Conservation (phyloP, 2,888 invertebrate genomes). For the Serripes groenlandicus region DNA sequence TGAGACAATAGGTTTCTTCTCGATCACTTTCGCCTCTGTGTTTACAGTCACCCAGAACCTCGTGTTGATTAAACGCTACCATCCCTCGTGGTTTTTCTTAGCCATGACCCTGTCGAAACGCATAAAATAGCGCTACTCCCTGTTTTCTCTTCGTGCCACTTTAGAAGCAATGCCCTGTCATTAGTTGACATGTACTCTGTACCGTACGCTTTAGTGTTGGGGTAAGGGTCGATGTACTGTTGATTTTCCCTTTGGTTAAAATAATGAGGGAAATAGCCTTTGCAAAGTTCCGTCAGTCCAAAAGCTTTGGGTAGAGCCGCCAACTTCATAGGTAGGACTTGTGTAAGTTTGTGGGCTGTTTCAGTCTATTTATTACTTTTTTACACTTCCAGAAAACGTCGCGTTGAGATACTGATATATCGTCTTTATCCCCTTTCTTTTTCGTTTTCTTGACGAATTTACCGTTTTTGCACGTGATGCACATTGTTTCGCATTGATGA, state of each 20-base stretch:
- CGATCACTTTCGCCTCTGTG: too few relatives aligned
- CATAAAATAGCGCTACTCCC: too few relatives aligned
- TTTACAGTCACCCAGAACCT: too few relatives aligned
- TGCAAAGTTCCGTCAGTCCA: conserved; percentile 51
- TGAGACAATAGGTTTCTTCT: conserved; percentile 15
- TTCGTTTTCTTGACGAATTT: too few relatives aligned
- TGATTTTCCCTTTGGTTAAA: conserved; percentile 59
- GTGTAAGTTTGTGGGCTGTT: background rate
- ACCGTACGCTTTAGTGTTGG: conserved; percentile 38
- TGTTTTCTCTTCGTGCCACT: too few relatives aligned
- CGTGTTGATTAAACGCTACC: too few relatives aligned
- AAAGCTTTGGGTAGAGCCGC: conserved; percentile 54
- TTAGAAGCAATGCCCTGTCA: conserved; percentile 29
- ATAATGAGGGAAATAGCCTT: too few relatives aligned
- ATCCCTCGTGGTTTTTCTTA: too few relatives aligned
- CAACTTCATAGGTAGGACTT: conserved; percentile 54
- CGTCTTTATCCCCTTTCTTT: too few relatives aligned
- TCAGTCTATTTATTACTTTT: background rate
- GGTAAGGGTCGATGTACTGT: conserved; percentile 50
- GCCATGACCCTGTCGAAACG: too few relatives aligned
- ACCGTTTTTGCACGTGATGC: conserved; percentile 29
- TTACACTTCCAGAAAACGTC: conserved; percentile 9
- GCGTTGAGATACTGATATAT: background rate
- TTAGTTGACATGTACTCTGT: conserved; percentile 10
- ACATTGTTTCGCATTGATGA: conserved; percentile 25